phyloP scores from a whole-genome alignment of 64 coral and sea anemone species.

The Stylophora pistillata region DNA sequence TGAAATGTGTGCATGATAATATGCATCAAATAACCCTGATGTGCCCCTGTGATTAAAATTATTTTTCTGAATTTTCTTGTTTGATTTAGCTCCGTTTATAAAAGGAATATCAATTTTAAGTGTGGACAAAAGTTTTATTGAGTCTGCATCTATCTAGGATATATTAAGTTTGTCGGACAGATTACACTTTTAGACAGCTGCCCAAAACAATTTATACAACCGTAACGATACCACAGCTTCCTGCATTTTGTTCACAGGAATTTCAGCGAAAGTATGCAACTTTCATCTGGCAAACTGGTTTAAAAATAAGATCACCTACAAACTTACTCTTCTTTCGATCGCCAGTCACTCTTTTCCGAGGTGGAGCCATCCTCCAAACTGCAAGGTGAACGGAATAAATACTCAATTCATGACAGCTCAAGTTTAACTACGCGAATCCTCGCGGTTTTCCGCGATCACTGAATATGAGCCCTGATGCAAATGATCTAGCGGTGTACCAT shows the following conservation, averaged over 20 bases:
- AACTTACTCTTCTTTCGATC: slow-evolving; percentile 55
- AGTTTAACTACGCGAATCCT: background rate
- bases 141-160: no score
- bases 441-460: background rate
- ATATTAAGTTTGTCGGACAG: no score
- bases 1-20: no score
- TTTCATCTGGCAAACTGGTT: background rate
- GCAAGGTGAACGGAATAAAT: background rate
- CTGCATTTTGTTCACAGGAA: background rate
- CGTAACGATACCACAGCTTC: background rate
- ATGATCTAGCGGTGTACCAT: background rate
- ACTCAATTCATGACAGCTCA: background rate
- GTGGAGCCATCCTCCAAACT: slow-evolving; percentile 44
- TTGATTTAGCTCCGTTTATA: no score
- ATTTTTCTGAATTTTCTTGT: no score
- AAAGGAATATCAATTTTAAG: no score
- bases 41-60: no score
- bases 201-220: no score
- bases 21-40: no score
- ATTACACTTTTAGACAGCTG: no score
- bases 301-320: background rate
- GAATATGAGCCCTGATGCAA: background rate
- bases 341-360: slow-evolving; percentile 53
- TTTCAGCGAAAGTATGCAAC: background rate
- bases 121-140: no score